Percentiles rank a stretch among this genome's conserved stretches.
phyloP scores from a whole-genome alignment of 30 jellyfish, hydroid and myxozoan genomes.

The Clytia hemisphaerica region DNA sequence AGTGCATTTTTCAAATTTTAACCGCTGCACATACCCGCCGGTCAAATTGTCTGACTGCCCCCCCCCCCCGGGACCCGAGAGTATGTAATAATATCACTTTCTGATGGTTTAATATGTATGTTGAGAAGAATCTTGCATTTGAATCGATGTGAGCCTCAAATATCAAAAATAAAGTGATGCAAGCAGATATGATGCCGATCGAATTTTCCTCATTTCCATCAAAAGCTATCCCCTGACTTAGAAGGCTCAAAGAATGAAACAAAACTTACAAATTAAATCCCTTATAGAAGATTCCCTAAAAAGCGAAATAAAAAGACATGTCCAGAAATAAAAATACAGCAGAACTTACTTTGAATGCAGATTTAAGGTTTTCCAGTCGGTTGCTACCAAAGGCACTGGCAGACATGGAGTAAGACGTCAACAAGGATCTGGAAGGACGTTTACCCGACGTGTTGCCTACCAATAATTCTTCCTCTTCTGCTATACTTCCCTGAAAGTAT shows the following conservation, averaged over 20 bases:
- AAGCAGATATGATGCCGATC: no score
- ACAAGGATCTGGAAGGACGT: conserved; percentile 58
- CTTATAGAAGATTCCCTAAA: not conserved
- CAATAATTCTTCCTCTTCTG: conserved; percentile 74
- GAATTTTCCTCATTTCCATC: no score
- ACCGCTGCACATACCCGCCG: no score
- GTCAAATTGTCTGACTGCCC: no score
- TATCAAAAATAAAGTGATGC: no score
- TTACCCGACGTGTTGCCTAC: conserved; percentile 51
- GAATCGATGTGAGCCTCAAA: no score
- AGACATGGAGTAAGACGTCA: conserved; percentile 82
- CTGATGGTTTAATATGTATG: no score
- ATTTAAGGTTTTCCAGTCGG: conserved; percentile 62
- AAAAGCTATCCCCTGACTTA: no score
- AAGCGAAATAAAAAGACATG: not conserved
- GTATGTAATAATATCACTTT: no score
- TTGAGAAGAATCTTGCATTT: no score
- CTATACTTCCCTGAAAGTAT: conserved; percentile 19
- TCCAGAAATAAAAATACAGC: not conserved
- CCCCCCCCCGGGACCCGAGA: no score
- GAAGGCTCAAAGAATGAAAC: not conserved
- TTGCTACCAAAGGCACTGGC: conserved; percentile 51
- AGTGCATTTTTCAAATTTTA: no score
- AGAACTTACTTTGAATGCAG: conserved; percentile 76
- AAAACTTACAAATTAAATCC: not conserved